Evolutionary conservation across 2,888 invertebrate species (phyloP).

Genomic region (Pandemis cinnamomeana): DNA sequence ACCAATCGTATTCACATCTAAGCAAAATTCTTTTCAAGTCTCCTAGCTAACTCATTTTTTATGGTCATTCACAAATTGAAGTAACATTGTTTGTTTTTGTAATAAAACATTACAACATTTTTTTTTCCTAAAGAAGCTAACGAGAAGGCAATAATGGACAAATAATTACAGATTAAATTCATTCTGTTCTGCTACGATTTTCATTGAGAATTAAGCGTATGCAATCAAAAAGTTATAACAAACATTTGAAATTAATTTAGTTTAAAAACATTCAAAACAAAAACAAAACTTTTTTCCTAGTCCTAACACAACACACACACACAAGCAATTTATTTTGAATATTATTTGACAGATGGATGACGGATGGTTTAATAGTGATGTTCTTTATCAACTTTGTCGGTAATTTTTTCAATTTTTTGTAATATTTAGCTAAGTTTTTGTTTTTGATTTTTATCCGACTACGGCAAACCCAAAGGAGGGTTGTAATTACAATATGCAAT

Average conservation of each 20-base stretch:
- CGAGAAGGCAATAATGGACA: not conserved
- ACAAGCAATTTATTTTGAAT: not conserved
- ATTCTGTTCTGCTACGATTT: not conserved
- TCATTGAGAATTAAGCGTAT: not conserved
- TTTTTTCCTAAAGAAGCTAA: not conserved
- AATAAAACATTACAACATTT: not conserved
- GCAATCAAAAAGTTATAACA: not conserved
- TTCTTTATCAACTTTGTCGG: not conserved
- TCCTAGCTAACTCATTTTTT: not conserved
- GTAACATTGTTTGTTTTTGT: not conserved
- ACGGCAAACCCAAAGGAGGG: too few relatives aligned
- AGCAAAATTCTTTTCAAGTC: not conserved
- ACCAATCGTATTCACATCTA: slow-evolving; percentile 44
- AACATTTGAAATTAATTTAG: not conserved
- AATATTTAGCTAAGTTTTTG: too few relatives aligned
- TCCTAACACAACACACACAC: not conserved
- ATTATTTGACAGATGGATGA: not conserved
- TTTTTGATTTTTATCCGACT: too few relatives aligned
- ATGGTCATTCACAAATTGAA: not conserved
- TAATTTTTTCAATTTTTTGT: not conserved
- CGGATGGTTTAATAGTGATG: not conserved
- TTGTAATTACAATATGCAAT: not conserved
- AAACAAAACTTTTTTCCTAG: not conserved
- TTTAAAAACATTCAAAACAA: slow-evolving; percentile 3
- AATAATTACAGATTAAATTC: not conserved